Evolutionary conservation across 1,140 invertebrate genomes (phyloP), one percentile per base, ranked within the genome.

Genomic region (Saccostrea cuccullata): DNA sequence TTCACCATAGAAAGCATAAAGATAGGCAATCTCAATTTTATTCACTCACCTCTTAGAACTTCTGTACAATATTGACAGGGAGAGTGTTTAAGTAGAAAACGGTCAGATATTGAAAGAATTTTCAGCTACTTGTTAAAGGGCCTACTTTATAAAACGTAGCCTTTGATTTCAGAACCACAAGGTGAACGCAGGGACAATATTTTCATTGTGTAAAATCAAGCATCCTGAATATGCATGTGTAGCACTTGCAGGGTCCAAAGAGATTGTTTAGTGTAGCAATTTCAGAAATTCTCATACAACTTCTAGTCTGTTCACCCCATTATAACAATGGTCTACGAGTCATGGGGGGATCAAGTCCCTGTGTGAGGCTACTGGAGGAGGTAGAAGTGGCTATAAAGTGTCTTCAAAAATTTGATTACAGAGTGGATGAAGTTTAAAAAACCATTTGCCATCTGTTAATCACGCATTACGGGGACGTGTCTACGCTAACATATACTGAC

Each of bases 11-110:
- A 77, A 36, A 77, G 70, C 70, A 77, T 77, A 77, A 15, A 77
- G 26, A 77, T 77, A 77, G 26, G 70, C 70, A 77, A 77, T 77
- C 70, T 77, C 70, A 77, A 12, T 77, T 77, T 77, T 77, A 77
- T 77, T 77, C 70, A 77, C 30, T 30, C 2, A 36, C 70, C 70
- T 77, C 23, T 77, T 77, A 77, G 70, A 77, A 77, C 70, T 77
- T 36, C 26, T 36, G 70, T 77, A 77, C 26, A 30, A 77, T 77
- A 77, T 77, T 77, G 23, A 77, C 70, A 77, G 12, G 30, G 8
- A 73, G 13, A 20, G 67, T 23, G 11, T 77, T 23, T 26, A 77
- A 26, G 26, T 77, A 77, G 70, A 77, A 77, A 77, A 77, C 23
- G 70, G 26, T 77, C 30, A 30, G 70, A 36, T 77, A 77, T 77